Base-by-base conservation (phyloP, 2,797 vertebrate species). In the Pipistrellus nathusii region DNA sequence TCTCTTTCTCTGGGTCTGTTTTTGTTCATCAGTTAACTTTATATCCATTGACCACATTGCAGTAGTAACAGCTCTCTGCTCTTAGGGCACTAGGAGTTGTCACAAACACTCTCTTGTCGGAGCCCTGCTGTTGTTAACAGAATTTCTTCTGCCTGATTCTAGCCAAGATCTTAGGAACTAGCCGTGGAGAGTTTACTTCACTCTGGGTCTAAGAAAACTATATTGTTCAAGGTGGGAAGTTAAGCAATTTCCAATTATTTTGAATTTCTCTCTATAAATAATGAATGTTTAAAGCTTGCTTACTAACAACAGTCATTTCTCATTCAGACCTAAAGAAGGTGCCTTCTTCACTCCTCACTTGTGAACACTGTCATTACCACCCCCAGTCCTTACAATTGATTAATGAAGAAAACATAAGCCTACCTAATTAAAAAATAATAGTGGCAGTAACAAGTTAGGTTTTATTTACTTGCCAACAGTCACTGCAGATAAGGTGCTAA, bases 401-500 rank as follows among this genome's bases (percentile, higher is more conserved):
- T 84, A 35, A 48, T 62, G 57, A 91, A 85, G 38, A 64, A 44
- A n/a, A 73, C 4, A 71, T 53, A 38, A 51, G 7, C 68, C 53
- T 80, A n/a, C 4, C 44, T 82, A 75, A 87, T 68, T 93, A 51
- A 53, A 59, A 85, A 69, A 73, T 46, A 64, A 76, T 3, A 57
- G 35, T 53, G 57, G 9, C 18, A 90, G 76, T 55, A 9, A 55
- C 38, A 3, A 64, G 69, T 80, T 96, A 46, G 71, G 53, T 85
- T 91, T 86, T 72, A 64, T 57, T 88, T 73, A 83, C 62, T 94
- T 81, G 35, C 30, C 53, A 90, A 64, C 3, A 71, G 73, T 76
- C 44, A 20, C 18, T 85, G 46, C n/a, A 86, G 59, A 84, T 80
- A 71, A 91, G 23, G 57, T 72, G 46, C 59, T 87, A 81, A 85